These are phyloP conservation scores for Sinelater perroti DNA, from an alignment of 2,888 invertebrate species.

Conservation along the genomic window DNA sequence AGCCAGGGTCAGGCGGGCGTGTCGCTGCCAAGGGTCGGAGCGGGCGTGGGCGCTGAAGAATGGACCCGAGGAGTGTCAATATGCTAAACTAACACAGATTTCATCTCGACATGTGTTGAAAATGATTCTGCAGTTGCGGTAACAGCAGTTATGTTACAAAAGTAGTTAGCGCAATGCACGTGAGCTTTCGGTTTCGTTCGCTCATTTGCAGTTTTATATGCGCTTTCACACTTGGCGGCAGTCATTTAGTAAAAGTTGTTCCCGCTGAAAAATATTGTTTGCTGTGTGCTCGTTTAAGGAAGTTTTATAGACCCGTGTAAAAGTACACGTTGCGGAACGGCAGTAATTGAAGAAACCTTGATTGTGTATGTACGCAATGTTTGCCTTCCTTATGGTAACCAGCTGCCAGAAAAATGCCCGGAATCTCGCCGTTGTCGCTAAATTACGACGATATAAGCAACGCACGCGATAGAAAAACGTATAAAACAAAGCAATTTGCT, in stretches of 20 bases:
- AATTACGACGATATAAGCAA: too few species aligned
- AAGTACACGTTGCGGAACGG: not conserved
- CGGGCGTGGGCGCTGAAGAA: constrained; percentile 52
- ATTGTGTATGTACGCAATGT: not conserved
- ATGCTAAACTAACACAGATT: constrained; percentile 41
- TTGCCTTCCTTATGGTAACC: not conserved
- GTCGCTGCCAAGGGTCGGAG: constrained; percentile 52
- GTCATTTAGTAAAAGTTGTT: constrained; percentile 17
- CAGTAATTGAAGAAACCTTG: constrained; percentile 7
- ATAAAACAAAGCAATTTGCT: too few species aligned
- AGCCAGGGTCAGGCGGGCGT: constrained; percentile 56
- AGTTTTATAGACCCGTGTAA: constrained; percentile 5
- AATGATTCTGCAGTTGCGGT: constrained; percentile 30
- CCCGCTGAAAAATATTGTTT: constrained; percentile 8
- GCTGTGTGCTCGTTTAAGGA: not conserved
- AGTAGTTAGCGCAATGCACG: constrained; percentile 9
- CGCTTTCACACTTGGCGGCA: constrained; percentile 13
- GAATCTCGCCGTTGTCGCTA: too few species aligned
- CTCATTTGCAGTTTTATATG: constrained; percentile 3
- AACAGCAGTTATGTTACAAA: constrained; percentile 21
- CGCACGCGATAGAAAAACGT: too few species aligned
- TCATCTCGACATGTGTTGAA: constrained; percentile 42
- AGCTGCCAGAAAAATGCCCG: too few species aligned
- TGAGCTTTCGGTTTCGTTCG: constrained; percentile 16
- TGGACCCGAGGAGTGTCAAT: constrained; percentile 50